Evolutionary conservation across 2,888 invertebrate genomes (phyloP), one percentile per base, ranked within the genome.

Genomic region (Harmothoe impar): DNA sequence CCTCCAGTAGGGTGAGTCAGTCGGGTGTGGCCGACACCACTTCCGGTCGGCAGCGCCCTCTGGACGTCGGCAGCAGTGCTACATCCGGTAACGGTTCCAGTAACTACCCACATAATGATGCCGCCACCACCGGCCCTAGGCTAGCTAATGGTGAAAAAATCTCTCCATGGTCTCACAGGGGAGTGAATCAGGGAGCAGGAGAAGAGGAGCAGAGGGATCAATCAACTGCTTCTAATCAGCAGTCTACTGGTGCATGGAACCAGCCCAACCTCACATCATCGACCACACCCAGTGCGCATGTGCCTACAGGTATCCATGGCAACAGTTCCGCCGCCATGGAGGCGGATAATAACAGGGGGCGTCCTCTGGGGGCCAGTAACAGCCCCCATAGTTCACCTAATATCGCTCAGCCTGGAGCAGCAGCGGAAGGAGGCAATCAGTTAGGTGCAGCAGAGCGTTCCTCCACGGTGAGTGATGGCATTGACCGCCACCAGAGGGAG

Each of bases 261-360:
- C 72, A 72, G 72, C 72, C 25, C 15, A 5, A n/a, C 72, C 20
- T 25, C 72, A 72, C 29, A 29, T 72, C 72, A 72, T 0, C 5
- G 29, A 23, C 62, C 20, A 62, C 62, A n/a, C 62, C 20, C 62
- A 68, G 5, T 68, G 20, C 68, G 68, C 20, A n/a, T 5, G 68
- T n/a, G 15, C 68, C 68, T 7, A 25, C 29, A 15, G 72, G 72
- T 72, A n/a, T 72, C 72, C 72, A 72, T 72, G 72, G 72, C 31
- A 25, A 72, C 25, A 25, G 72, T 72, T 72, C 72, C 31, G 72
- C 72, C 25, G 72, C 72, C 72, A 72, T 29, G 72, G 72, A 72
- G 72, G 62, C 20, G 62, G 31, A 72, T 72, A 72, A 72, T 72
- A 29, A 72, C 3, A 72, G 72, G 31, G 29, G n/a, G 31, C n/a